Evolutionary conservation across 2,113 vertebrate species (phyloP).

Genomic region (Herpetotheres cachinnans): DNA sequence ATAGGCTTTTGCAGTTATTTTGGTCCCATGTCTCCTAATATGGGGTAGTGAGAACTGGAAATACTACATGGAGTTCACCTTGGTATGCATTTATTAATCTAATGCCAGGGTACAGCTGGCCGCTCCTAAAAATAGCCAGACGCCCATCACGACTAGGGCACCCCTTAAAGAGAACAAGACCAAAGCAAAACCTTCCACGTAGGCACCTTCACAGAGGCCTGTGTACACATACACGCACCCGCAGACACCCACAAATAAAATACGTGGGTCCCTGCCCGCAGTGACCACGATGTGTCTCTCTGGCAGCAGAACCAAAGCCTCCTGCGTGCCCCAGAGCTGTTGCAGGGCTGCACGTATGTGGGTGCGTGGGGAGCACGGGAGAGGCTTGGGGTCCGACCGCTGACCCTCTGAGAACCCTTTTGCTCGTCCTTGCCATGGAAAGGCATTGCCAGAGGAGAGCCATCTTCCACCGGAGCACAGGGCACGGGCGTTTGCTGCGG

Average conservation of each 20-base stretch:
- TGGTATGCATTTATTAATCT: neutral
- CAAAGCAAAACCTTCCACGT: neutral
- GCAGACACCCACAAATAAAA: neutral
- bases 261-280: rapidly evolving
- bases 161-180: neutral
- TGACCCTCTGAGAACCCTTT: neutral
- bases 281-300: neutral
- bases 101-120: neutral
- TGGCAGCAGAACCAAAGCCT: neutral
- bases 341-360: neutral
- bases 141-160: neutral
- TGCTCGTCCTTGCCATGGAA: neutral
- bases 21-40: constrained; percentile 9
- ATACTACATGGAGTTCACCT: neutral
- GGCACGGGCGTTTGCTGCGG: neutral
- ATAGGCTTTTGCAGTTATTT: neutral
- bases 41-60: neutral
- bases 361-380: neutral
- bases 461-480: neutral
- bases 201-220: rapidly evolving
- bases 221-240: rapidly evolving
- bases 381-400: too few species aligned
- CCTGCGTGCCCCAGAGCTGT: neutral
- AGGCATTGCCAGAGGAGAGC: neutral
- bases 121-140: neutral